Evolutionary conservation across 2,113 vertebrate genomes (phyloP), one percentile per base, ranked within the genome.

Genomic region (Garra rufa): DNA sequence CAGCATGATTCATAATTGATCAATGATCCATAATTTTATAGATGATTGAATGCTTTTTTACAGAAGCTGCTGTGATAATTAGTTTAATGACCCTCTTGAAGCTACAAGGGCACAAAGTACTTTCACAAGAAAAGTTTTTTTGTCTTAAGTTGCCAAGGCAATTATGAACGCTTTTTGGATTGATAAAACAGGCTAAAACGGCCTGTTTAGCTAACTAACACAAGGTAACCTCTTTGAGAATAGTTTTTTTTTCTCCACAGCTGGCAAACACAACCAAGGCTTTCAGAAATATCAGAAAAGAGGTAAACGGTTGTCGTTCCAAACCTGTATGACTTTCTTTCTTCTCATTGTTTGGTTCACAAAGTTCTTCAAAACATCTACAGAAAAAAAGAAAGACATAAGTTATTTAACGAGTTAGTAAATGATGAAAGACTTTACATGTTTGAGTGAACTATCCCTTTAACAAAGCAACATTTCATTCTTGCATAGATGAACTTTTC

Each of bases 111-210:
- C 69, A 71, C 24, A 28, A 75, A n/a, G 19, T n/a, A 70, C 11
- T 52, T 50, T 50, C 26, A 75, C 46, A 50, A 75, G 46, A 26
- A 17, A 17, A 30, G 73, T 75, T 50, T 19, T 14, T 28, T 28
- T 28, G 41, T 48, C 71, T 24, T 26, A 9, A 74, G 81, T 57
- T 87, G 73, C 30, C 73, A 67, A 83, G 26, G 3, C 21, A 21
- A 41, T 17, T n/a, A 69, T 10, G 38, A 83, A 73, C 48, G 26
- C 15, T 76, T 87, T 74, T 76, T 63, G 67, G 55, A n/a, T 76
- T 50, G 81, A 50, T 57, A 9, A 57, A 57, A 57, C 2, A n/a
- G 52, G 8, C 52, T 57, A 21, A 55, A 55, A 21, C 2, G 3
- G 34, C 34, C 9, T 4, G 28, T 65, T 65, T 30, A 26, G 8